Evolutionary conservation across 2,797 vertebrate genomes (phyloP).

Genomic region (Dryobates pubescens): DNA sequence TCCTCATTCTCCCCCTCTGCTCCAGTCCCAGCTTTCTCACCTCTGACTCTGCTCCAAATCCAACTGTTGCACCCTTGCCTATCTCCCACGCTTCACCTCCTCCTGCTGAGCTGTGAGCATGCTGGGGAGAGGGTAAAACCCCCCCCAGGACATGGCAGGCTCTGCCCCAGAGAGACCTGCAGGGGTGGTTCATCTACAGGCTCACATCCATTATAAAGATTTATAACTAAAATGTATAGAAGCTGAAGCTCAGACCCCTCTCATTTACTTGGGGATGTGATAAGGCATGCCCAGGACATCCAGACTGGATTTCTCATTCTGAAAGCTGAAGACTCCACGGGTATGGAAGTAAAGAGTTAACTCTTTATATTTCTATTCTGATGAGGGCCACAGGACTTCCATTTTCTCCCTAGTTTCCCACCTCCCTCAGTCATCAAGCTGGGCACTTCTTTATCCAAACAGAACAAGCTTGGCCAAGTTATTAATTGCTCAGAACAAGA

Average conservation of each 20-base stretch:
- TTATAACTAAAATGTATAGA: background rate
- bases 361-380: background rate
- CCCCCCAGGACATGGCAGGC: accelerated
- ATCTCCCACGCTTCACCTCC: background rate
- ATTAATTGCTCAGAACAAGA: conserved; percentile 34
- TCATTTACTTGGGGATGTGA: background rate
- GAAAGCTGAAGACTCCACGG: background rate
- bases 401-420: background rate
- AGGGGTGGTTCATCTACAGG: accelerated
- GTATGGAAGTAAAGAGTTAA: background rate
- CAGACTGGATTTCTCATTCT: background rate
- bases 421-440: background rate
- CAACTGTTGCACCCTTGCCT: background rate
- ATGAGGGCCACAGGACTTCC: accelerated
- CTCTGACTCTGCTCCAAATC: background rate
- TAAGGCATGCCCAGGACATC: accelerated
- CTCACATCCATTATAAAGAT: background rate
- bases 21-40: background rate
- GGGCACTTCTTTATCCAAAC: background rate
- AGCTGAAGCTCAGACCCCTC: background rate
- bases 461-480: conserved; percentile 2
- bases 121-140: background rate
- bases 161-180: background rate
- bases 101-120: background rate
- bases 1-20: background rate